Conservation (phyloP, 2,797 vertebrate genomes). For the Pristis pectinata region DNA sequence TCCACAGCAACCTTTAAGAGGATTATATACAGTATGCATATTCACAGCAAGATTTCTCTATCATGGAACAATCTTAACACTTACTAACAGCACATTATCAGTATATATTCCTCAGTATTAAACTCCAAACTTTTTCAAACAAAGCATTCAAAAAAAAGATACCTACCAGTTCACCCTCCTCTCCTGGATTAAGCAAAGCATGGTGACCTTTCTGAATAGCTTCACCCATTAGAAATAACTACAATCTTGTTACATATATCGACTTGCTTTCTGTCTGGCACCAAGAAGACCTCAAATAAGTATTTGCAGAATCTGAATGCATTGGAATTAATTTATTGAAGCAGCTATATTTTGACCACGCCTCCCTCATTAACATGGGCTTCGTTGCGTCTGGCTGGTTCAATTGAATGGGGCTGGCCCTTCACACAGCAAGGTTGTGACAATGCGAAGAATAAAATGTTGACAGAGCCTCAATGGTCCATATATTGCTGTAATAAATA, state of each 20-base stretch:
- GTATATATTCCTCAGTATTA: background rate
- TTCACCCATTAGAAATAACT: constrained; percentile 48
- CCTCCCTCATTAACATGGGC: background rate
- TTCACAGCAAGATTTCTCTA: background rate
- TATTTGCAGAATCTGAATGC: background rate
- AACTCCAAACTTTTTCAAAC: background rate
- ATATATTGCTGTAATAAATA: background rate
- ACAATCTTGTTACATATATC: background rate
- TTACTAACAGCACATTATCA: background rate
- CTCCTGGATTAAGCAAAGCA: constrained; percentile 59
- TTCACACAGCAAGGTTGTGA: background rate
- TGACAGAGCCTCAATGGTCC: background rate
- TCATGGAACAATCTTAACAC: background rate
- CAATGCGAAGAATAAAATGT: background rate
- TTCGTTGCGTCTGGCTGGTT: background rate
- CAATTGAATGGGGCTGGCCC: background rate
- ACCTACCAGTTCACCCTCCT: constrained; percentile 68
- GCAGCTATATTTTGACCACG: background rate
- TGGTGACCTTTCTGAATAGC: constrained; percentile 47
- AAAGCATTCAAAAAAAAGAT: background rate
- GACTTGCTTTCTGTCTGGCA: too few species aligned
- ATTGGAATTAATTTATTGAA: background rate
- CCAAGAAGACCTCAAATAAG: background rate
- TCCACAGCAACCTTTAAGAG: constrained; percentile 12
- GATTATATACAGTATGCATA: background rate